Conservation (phyloP, 2,888 invertebrate species). For the Eupeodes latifasciatus region DNA sequence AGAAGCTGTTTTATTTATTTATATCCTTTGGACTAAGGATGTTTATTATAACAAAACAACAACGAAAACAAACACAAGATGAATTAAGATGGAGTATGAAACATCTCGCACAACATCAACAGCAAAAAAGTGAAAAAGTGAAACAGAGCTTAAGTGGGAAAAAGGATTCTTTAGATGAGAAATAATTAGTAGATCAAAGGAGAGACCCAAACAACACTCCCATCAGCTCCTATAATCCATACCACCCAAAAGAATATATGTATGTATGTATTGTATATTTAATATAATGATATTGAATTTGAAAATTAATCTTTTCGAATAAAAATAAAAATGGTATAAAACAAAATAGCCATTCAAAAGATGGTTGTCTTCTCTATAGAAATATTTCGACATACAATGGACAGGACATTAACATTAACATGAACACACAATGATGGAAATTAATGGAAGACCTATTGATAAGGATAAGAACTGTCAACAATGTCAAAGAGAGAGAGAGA, state of each 20-base stretch:
- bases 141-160: conserved; percentile 49
- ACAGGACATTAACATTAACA: background rate
- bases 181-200: conserved; percentile 71
- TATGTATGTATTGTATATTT: conserved; percentile 13
- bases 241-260: background rate
- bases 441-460: conserved; percentile 8
- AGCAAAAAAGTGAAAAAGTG: background rate
- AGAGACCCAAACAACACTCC: background rate
- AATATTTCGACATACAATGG: background rate
- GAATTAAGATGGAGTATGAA: conserved; percentile 67
- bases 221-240: too few species aligned
- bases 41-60: conserved; percentile 36
- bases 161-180: conserved; percentile 68
- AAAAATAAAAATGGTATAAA: conserved; percentile 1
- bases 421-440: background rate
- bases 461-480: conserved; percentile 4
- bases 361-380: background rate
- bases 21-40: conserved; percentile 68
- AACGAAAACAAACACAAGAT: conserved; percentile 50
- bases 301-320: conserved; percentile 29
- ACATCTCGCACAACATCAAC: background rate
- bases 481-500: background rate
- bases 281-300: conserved; percentile 20
- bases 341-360: conserved; percentile 8
- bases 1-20: conserved; percentile 58